Percentiles rank a stretch among this genome's conserved stretches.
Evolutionary conservation across 2,888 invertebrate genomes (phyloP).

Genomic region (Agrypnus murinus): DNA sequence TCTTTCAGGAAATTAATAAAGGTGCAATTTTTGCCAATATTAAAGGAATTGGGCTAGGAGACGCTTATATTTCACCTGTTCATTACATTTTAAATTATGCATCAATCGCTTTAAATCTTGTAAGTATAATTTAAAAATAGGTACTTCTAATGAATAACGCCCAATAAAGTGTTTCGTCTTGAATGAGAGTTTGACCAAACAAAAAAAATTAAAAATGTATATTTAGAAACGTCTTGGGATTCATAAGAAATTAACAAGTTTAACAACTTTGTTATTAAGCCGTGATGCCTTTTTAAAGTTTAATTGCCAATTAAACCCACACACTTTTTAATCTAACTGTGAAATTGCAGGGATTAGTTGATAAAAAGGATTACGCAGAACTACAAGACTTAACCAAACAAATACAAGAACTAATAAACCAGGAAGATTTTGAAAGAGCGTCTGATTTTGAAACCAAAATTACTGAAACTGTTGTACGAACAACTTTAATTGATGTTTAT

Average conservation of each 20-base stretch:
- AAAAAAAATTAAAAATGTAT: neutral
- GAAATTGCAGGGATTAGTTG: conserved; percentile 42
- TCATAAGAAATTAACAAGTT: neutral
- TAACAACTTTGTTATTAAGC: conserved; percentile 2
- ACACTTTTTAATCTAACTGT: neutral
- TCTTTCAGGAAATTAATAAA: conserved; percentile 58
- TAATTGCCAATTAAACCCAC: conserved; percentile 12
- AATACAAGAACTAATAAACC: conserved; percentile 59
- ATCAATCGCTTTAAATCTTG: conserved; percentile 59
- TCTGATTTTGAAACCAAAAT: conserved; percentile 77
- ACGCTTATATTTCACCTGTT: conserved; percentile 63
- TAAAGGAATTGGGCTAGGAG: conserved; percentile 62
- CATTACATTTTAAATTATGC: conserved; percentile 62
- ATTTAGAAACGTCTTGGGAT: no score
- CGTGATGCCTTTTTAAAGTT: neutral
- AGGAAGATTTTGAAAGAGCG: conserved; percentile 76
- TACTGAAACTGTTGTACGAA: conserved; percentile 74
- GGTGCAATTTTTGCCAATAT: conserved; percentile 60
- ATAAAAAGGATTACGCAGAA: conserved; percentile 57
- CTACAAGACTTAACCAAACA: conserved; percentile 62
- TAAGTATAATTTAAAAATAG: conserved; percentile 45
- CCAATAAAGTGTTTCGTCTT: neutral
- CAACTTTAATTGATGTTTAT: conserved; percentile 86
- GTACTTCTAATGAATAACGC: neutral
- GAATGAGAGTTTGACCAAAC: neutral